Base-by-base conservation (phyloP, 92 coral and sea anemone genomes). In the Palythoa grandiflora region DNA sequence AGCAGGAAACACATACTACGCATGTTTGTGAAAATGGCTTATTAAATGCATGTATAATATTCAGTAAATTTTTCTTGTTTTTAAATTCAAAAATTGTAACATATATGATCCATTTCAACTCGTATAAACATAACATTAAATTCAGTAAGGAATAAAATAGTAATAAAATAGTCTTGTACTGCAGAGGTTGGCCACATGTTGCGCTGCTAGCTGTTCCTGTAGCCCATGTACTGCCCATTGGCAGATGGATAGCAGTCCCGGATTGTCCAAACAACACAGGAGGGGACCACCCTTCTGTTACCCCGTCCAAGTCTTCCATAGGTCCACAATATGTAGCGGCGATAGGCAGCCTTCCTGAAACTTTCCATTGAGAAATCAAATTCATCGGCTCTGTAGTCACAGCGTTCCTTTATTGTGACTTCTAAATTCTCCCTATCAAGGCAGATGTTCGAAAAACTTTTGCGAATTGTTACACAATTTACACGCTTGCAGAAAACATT, bases 321-420 rank as follows among this genome's bases (percentile, higher is more conserved):
- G 9, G 61, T 70, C 92, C 90, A 90, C 11, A 90, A 84, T 10
- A 73, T 73, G 78, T 73, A 73, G 54, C 19, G 93, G 38, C 81
- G 73, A 83, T 92, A 92, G 11, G 86, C 94, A 9, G 94, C 94
- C 52, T 92, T 92, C 9, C 91, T n/a, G 35, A 85, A 92, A 65
- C 91, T 89, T 75, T 87, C 83, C 84, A 84, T 85, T 2, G 89
- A 17, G 55, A 85, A 92, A 38, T 92, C 79, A 55, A 90, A 90
- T 1, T 92, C 92, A 47, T 92, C 94, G 16, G 88, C 92, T 9
- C 91, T 83, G 9, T 89, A 72, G 74, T 89, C 94, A 79, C 92
- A 89, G 13, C 93, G 59, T 8, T 87, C 84, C 65, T 81, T 79
- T 21, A 92, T 92, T 13, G 88, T 81, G 8, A 92, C 89, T 66